A percentile compares a stretch with the other conserved stretches of the same genome.
These are phyloP conservation scores for Phoeniculus purpureus DNA, from an alignment of 2,797 vertebrate species.

Conservation along the genomic window DNA sequence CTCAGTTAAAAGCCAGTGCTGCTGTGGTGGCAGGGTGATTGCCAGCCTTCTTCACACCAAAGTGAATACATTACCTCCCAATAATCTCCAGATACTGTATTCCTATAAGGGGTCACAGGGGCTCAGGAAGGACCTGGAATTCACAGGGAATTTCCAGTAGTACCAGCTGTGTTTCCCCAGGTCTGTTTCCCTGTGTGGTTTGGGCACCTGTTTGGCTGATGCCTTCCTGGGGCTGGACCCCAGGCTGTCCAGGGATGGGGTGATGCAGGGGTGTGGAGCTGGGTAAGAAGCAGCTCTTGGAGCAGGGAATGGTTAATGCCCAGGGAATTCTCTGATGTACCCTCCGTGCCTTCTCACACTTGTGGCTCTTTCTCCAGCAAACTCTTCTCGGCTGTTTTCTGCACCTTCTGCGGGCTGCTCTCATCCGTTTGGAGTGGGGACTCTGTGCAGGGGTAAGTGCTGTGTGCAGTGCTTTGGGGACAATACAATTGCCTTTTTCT, in stretches of 20 bases:
- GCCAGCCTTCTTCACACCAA: neutral
- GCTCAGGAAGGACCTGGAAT: no score
- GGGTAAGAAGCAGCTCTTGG: rapidly evolving
- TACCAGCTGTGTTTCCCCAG: rapidly evolving
- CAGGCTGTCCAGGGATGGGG: neutral
- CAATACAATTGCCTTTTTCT: neutral
- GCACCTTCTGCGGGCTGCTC: neutral
- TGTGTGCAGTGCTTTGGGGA: neutral
- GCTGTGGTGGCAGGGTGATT: neutral
- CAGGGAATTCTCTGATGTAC: neutral
- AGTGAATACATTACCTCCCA: neutral
- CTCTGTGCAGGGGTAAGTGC: neutral
- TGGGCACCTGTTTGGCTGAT: neutral
- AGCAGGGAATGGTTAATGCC: neutral
- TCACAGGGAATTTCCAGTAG: neutral
- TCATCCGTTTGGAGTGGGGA: neutral
- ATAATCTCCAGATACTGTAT: no score
- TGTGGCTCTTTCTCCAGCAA: neutral
- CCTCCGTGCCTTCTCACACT: neutral
- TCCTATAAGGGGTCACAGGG: neutral
- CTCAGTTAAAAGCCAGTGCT: neutral
- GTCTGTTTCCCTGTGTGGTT: neutral
- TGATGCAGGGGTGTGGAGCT: rapidly evolving
- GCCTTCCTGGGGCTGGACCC: neutral
- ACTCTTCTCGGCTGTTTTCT: neutral